These are phyloP conservation scores for Gulo gulo DNA, from an alignment of 2,113 vertebrate genomes.

Conservation along the genomic window DNA sequence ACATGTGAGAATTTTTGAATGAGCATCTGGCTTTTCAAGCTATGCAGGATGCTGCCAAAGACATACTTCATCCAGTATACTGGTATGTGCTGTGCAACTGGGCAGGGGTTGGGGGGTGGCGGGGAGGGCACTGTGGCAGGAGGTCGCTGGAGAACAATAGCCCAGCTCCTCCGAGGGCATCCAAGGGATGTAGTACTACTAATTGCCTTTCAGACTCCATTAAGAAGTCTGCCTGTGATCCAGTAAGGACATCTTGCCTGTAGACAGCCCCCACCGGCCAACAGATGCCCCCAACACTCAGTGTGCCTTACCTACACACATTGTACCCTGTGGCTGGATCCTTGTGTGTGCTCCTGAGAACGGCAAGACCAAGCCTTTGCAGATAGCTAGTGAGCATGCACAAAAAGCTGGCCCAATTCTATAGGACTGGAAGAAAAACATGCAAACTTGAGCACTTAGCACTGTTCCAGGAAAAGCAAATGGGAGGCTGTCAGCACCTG, in stretches of 20 bases:
- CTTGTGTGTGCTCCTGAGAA: background rate
- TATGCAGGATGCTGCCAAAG: background rate
- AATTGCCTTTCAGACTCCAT: background rate
- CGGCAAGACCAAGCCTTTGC: background rate
- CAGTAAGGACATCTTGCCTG: background rate
- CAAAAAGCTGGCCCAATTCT: background rate
- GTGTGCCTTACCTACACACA: background rate
- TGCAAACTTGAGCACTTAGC: background rate
- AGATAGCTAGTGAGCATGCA: background rate
- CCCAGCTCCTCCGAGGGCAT: background rate
- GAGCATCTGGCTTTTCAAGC: background rate
- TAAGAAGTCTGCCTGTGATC: background rate
- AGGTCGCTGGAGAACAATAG: background rate
- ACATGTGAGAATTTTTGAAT: background rate
- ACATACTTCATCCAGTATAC: background rate
- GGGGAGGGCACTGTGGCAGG: rapidly evolving
- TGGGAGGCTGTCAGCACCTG: background rate
- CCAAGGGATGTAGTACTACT: background rate
- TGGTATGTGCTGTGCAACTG: background rate
- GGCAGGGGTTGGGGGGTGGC: rapidly evolving
- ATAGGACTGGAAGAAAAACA: background rate
- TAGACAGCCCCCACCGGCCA: background rate
- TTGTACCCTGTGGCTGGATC: too few species aligned
- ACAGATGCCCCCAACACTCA: background rate
- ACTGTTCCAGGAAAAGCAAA: background rate